Percentiles rank a stretch among this genome's conserved stretches.
Conservation (phyloP, 2,797 vertebrate genomes). For the Borostomias antarcticus region DNA sequence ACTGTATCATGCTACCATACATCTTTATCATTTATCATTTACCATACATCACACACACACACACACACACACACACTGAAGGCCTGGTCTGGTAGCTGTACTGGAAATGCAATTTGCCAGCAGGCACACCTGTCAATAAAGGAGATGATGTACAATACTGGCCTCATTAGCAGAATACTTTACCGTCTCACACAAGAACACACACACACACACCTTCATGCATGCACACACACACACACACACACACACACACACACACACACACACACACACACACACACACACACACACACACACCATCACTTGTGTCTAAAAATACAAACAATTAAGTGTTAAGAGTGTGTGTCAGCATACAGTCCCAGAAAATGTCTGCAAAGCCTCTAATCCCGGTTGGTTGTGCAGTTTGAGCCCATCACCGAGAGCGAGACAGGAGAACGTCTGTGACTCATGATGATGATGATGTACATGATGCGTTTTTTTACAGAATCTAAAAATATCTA, state of each 20-base stretch:
- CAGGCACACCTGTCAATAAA: background rate
- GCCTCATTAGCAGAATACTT: background rate
- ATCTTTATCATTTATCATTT: background rate
- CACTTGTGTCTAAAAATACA: too few species aligned
- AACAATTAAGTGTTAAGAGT: too few species aligned
- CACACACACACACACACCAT: background rate
- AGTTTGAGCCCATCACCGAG: too few species aligned
- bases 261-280: background rate
- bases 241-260: background rate
- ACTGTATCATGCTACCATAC: background rate
- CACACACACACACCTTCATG: constrained; percentile 17
- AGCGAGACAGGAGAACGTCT: too few species aligned
- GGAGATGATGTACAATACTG: background rate
- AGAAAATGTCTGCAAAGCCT: background rate
- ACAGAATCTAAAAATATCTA: background rate
- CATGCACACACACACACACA: constrained; percentile 15
- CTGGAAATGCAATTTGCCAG: background rate
- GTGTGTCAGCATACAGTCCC: too few species aligned
- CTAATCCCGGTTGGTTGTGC: too few species aligned
- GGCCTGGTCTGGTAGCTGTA: background rate
- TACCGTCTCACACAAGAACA: constrained; percentile 25
- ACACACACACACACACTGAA: constrained; percentile 15
- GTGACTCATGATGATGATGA: too few species aligned
- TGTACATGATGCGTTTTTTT: too few species aligned
- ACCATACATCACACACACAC: constrained; percentile 36